These are phyloP conservation scores for Balaenoptera acutorostrata DNA, from an alignment of 2,113 vertebrate genomes.

Conservation along the genomic window DNA sequence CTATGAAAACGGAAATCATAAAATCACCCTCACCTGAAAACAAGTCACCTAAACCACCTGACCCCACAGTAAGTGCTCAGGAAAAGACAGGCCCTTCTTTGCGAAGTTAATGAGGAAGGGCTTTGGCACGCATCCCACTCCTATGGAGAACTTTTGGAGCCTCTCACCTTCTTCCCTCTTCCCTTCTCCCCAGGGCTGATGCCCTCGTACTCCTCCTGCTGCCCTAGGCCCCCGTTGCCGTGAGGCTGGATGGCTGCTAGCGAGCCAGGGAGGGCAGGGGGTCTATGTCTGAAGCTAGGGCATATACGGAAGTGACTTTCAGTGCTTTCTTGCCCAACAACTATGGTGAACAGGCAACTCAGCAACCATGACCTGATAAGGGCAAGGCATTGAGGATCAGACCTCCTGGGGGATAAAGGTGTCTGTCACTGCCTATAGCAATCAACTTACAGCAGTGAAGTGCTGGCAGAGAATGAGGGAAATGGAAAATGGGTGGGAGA, in stretches of 20 bases:
- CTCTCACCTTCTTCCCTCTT: not conserved
- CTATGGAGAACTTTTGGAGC: not conserved
- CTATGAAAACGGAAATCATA: not conserved
- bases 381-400: not conserved
- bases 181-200: not conserved
- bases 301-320: not conserved
- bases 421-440: not conserved
- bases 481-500: not conserved
- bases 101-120: not conserved
- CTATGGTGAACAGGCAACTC: not conserved
- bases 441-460: not conserved
- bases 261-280: not conserved
- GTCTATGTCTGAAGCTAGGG: not conserved
- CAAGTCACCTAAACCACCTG: not conserved
- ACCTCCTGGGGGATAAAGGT: not conserved
- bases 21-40: not conserved
- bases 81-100: not conserved
- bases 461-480: not conserved
- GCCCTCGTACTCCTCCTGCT: no score
- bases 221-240: fast-evolving
- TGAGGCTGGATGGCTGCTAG: no score
- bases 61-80: not conserved
- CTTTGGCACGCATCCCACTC: not conserved
- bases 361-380: not conserved
- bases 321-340: not conserved